Percentiles rank a stretch among this genome's conserved stretches.
These are phyloP conservation scores for Noctua janthina DNA, from an alignment of 2,888 invertebrate species.

Conservation along the genomic window DNA sequence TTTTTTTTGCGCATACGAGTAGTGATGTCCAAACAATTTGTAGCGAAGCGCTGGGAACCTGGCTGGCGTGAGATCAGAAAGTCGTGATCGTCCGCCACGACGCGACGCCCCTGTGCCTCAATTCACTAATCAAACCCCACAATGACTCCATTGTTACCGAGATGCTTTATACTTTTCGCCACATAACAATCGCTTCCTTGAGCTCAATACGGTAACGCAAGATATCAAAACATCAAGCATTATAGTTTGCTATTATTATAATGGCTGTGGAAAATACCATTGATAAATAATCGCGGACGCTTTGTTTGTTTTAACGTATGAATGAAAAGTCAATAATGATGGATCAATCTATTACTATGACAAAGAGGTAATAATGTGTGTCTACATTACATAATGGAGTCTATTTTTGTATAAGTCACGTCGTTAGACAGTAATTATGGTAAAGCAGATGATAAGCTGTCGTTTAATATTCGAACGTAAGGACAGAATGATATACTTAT, in stretches of 20 bases:
- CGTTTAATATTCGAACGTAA: slow-evolving; percentile 57
- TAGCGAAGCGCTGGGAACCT: slow-evolving; percentile 81
- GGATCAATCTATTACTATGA: slow-evolving; percentile 52
- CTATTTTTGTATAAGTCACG: slow-evolving; percentile 45
- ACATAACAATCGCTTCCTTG: slow-evolving; percentile 77
- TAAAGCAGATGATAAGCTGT: slow-evolving; percentile 39
- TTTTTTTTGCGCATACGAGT: slow-evolving; percentile 75
- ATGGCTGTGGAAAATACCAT: slow-evolving; percentile 63
- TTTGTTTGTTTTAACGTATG: slow-evolving; percentile 57
- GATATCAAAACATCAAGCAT: slow-evolving; percentile 62
- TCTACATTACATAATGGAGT: slow-evolving; percentile 54
- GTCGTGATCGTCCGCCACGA: slow-evolving; percentile 84
- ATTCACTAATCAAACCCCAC: slow-evolving; percentile 84
- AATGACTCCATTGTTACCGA: slow-evolving; percentile 84
- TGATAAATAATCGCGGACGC: slow-evolving; percentile 50
- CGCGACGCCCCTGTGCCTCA: slow-evolving; percentile 80
- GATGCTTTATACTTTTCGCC: slow-evolving; percentile 79
- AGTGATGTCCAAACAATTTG: slow-evolving; percentile 77
- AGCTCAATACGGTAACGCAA: slow-evolving; percentile 59
- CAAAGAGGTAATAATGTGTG: slow-evolving; percentile 51
- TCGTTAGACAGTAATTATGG: slow-evolving; percentile 52
- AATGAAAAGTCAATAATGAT: slow-evolving; percentile 65
- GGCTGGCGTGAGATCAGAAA: slow-evolving; percentile 82
- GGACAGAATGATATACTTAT: slow-evolving; percentile 61
- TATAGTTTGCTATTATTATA: slow-evolving; percentile 61